Percentiles rank a stretch among this genome's conserved stretches.
Conservation (phyloP, 2,113 vertebrate genomes). For the Pomatorhinus ruficollis region DNA sequence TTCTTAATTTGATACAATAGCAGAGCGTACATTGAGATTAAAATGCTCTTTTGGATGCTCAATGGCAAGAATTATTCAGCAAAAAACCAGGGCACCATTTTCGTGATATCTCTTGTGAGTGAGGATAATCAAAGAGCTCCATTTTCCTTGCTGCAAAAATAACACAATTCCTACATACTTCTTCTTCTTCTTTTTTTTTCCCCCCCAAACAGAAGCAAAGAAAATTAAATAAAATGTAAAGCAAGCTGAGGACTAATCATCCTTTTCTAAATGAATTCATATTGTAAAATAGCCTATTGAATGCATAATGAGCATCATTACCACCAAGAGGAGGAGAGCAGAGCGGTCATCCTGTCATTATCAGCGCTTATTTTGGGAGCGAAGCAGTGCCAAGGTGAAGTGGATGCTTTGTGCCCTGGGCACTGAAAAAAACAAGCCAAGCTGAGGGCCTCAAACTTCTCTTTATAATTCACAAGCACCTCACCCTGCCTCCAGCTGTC, state of each 20-base stretch:
- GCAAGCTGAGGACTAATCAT: conserved; percentile 73
- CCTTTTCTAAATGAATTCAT: conserved; percentile 69
- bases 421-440: background rate
- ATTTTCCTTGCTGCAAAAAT: conserved; percentile 56
- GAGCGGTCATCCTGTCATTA: conserved; percentile 27
- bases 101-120: conserved; percentile 3
- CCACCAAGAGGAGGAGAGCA: conserved; percentile 28
- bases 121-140: conserved; percentile 45
- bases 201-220: conserved; percentile 51
- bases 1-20: conserved; percentile 78
- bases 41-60: conserved; percentile 74
- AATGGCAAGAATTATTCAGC: conserved; percentile 64
- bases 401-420: background rate
- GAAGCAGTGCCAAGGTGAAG: background rate
- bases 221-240: conserved; percentile 75
- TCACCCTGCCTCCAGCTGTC: background rate
- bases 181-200: background rate
- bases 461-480: background rate
- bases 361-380: background rate
- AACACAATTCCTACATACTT: conserved; percentile 24
- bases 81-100: conserved; percentile 67
- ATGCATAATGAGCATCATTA: conserved; percentile 61
- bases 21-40: conserved; percentile 73
- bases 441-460: background rate
- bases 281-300: conserved; percentile 56